A percentile compares a stretch with the other conserved stretches of the same genome.
Conservation (phyloP, 2,113 vertebrate species). For the Dicaeum eximium region DNA sequence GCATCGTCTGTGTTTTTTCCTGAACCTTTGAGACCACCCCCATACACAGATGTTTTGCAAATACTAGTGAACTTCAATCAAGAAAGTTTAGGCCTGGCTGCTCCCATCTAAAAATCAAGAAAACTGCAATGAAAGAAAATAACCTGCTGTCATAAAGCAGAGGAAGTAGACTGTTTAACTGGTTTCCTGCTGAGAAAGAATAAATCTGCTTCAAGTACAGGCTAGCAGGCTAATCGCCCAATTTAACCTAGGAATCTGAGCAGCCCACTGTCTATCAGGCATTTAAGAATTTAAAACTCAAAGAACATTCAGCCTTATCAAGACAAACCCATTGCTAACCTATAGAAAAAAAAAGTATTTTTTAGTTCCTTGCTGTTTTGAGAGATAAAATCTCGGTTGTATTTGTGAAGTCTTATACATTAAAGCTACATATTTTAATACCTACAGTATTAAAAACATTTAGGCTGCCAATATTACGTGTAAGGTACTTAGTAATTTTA, state of each 20-base stretch:
- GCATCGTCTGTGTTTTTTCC: not conserved
- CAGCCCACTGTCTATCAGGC: not conserved
- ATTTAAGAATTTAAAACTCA: not conserved
- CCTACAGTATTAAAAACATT: fast-evolving
- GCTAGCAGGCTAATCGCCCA: not conserved
- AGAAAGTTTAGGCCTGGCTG: not conserved
- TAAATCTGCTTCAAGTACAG: not conserved
- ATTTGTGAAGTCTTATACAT: not conserved
- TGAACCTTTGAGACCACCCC: not conserved
- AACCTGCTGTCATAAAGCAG: not conserved
- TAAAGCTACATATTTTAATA: too few species aligned
- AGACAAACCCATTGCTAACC: not conserved
- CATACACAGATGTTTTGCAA: not conserved
- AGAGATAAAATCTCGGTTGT: not conserved
- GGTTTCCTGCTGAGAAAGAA: not conserved
- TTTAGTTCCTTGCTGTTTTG: not conserved
- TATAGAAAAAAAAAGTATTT: not conserved
- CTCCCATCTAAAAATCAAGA: not conserved
- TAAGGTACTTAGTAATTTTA: fast-evolving
- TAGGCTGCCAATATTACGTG: fast-evolving
- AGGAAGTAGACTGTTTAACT: not conserved
- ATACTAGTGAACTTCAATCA: not conserved
- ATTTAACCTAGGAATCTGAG: not conserved
- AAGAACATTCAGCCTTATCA: not conserved
- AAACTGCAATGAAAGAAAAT: not conserved